These are phyloP conservation scores for Dolichoris vasculosae DNA, from an alignment of 1,140 invertebrate species.

Conservation along the genomic window DNA sequence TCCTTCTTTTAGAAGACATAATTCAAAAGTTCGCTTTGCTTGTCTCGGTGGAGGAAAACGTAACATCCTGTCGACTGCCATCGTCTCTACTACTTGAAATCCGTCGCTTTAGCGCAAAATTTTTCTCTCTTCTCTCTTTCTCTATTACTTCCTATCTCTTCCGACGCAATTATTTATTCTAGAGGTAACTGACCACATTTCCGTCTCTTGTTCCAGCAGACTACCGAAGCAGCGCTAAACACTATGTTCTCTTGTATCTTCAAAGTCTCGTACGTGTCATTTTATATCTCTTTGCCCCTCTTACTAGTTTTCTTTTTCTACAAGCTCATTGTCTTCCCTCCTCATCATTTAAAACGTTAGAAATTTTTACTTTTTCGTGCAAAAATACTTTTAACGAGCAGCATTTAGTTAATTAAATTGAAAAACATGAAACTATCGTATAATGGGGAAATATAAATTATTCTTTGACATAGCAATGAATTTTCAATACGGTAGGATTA, in stretches of 20 bases:
- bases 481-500: no score
- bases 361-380: neutral
- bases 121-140: slow-evolving; percentile 18
- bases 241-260: slow-evolving; percentile 11
- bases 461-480: no score
- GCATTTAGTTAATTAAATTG: no score
- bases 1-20: slow-evolving; percentile 28
- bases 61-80: slow-evolving; percentile 14
- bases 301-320: neutral
- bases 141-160: neutral
- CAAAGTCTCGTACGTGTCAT: neutral
- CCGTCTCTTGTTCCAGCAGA: slow-evolving; percentile 54
- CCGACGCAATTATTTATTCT: slow-evolving; percentile 60
- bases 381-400: neutral
- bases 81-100: neutral
- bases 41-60: neutral
- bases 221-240: slow-evolving; percentile 9
- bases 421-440: no score
- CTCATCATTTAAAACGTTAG: neutral
- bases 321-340: neutral
- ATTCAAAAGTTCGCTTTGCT: slow-evolving; percentile 25
- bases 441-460: no score
- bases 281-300: neutral
- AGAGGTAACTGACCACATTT: slow-evolving; percentile 64
- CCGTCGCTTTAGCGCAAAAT: slow-evolving; percentile 36